Percentiles rank a stretch among this genome's conserved stretches.
Conservation (phyloP, 2,797 vertebrate species). For the Ptychobarbus kaznakovi region DNA sequence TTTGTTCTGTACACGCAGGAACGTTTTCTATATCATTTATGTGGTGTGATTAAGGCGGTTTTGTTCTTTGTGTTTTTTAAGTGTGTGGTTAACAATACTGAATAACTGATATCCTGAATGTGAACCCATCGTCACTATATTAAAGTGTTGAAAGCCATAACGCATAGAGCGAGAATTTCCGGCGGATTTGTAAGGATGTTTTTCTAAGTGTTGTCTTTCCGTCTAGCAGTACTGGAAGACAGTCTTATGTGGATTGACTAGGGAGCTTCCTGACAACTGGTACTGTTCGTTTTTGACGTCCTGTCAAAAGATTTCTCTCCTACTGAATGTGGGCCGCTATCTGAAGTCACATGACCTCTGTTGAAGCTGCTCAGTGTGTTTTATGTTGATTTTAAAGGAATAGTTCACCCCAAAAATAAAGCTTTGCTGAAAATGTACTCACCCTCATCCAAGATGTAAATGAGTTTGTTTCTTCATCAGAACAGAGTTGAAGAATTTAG, state of each 20-base stretch:
- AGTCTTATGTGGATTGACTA: background rate
- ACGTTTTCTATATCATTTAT: constrained; percentile 45
- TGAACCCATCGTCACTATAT: constrained; percentile 41
- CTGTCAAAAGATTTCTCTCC: background rate
- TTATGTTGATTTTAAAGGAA: constrained; percentile 31
- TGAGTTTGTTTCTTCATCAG: background rate
- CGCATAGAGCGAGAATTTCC: background rate
- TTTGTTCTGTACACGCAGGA: constrained; percentile 48
- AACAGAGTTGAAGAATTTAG: background rate
- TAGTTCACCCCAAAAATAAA: background rate
- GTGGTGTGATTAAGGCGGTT: constrained; percentile 10
- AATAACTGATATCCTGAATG: constrained; percentile 49
- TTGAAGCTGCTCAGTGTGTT: constrained; percentile 41
- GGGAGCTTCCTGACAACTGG: constrained; percentile 13
- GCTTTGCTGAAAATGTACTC: background rate
- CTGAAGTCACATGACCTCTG: constrained; percentile 2
- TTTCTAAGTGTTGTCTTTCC: background rate
- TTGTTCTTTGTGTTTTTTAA: constrained; percentile 16
- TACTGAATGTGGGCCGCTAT: constrained; percentile 12
- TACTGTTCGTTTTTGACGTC: constrained; percentile 26
- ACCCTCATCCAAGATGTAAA: background rate
- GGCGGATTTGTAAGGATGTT: background rate
- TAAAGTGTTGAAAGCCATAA: constrained; percentile 33
- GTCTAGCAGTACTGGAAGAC: background rate
- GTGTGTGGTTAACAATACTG: background rate